Base-by-base conservation (phyloP, 2,113 vertebrate genomes). In the Sturnira hondurensis region DNA sequence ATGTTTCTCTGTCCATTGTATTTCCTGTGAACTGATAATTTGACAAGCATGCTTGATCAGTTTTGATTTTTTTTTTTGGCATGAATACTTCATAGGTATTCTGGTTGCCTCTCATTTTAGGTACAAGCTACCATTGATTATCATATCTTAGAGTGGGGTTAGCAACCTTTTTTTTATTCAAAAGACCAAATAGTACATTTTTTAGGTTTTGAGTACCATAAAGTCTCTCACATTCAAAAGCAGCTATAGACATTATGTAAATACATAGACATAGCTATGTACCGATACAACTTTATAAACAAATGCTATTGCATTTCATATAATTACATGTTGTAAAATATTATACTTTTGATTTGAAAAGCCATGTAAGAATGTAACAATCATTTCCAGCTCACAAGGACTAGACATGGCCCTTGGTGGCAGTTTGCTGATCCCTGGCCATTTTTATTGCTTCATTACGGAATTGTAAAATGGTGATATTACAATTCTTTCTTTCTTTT, bases 1-100 rank as follows among this genome's bases (percentile, higher is more conserved):
- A 13, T 67, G n/a, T 36, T 78, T 63, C 19, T 85, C 61, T 94
- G 45, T 22, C 36, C 47, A 8, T 76, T 77, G 31, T 87, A 33
- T 80, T 93, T 81, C 45, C 52, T 76, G 20, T 81, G 78, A 68
- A 50, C 38, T 56, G 52, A 13, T 41, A 63, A 28, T 84, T 71
- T 91, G 67, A 77, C 14, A 12, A 78, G 52, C 12, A 38, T 7
- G 20, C 19, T 91, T 56, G 19, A 54, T 68, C 2, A 45, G 33
- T 74, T 97, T 95, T 91, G n/a, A 81, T 61, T 84, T 82, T 86
- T 91, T 90, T 52, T 16, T 16, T 83, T 11, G 26, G 77, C 22
- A 81, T 28, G 24, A 58, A 67, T 76, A 74, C 26, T 86, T 86
- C 12, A 41, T 31, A 67, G n/a, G 4, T 87, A 7, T 87, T 91